Evolutionary conservation across 2,888 invertebrate species (phyloP).

Genomic region (Priapulus caudatus): DNA sequence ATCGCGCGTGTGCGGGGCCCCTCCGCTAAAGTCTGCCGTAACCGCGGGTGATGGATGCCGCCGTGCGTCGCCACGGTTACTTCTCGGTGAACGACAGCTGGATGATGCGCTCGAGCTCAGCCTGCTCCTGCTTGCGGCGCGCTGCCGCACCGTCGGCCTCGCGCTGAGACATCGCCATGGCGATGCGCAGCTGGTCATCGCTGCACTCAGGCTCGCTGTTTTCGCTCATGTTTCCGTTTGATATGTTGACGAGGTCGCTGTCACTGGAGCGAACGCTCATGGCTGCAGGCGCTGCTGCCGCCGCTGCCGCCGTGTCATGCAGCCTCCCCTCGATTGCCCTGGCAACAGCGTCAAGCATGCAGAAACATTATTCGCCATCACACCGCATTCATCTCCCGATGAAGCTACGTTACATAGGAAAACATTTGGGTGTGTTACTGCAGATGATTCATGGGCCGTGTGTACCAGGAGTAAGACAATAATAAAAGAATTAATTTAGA

Average conservation of each 20-base stretch:
- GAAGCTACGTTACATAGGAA: no score
- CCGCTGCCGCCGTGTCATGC: neutral
- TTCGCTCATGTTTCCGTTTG: neutral
- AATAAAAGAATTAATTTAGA: no score
- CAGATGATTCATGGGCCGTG: no score
- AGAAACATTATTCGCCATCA: no score
- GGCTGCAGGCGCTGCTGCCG: neutral
- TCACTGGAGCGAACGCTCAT: neutral
- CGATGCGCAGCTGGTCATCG: neutral
- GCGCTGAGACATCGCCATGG: neutral
- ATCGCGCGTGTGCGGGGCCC: no score
- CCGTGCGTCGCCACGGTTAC: no score
- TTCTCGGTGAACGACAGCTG: conserved; percentile 1
- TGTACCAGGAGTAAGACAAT: no score
- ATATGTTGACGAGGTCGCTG: neutral
- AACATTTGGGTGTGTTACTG: no score
- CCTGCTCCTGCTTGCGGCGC: neutral
- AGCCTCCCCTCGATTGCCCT: neutral
- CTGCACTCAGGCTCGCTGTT: neutral
- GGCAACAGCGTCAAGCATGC: no score
- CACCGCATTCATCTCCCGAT: no score
- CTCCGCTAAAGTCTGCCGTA: no score
- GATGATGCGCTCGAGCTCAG: neutral
- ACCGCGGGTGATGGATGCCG: no score
- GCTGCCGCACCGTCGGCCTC: neutral